Evolutionary conservation across 2,797 vertebrate species (phyloP).

Genomic region (Hypotaenidia okinawae): DNA sequence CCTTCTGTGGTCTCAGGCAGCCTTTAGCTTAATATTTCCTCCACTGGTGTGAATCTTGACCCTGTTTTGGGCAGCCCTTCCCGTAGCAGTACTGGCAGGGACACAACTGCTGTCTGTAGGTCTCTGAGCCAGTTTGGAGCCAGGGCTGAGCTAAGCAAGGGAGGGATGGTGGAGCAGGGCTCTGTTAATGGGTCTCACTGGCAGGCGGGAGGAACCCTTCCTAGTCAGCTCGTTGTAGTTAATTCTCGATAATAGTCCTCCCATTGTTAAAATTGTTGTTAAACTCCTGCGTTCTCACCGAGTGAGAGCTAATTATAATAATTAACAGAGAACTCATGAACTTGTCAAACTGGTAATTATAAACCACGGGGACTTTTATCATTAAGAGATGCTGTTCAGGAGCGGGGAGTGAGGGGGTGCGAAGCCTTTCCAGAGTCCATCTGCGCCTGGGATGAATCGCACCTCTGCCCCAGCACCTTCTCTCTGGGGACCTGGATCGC

Average conservation of each 20-base stretch:
- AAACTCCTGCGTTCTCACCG: slow-evolving; percentile 73
- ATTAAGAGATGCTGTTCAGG: slow-evolving; percentile 71
- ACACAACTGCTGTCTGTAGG: background rate
- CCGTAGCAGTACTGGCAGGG: background rate
- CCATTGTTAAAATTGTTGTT: slow-evolving; percentile 79
- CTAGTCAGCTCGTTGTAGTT: slow-evolving; percentile 31
- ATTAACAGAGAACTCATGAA: slow-evolving; percentile 84
- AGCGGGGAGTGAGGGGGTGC: slow-evolving; percentile 7
- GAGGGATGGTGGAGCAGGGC: background rate
- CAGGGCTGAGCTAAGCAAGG: background rate
- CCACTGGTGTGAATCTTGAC: background rate
- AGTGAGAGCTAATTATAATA: slow-evolving; percentile 84
- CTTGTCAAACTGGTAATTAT: slow-evolving; percentile 85
- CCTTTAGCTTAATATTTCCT: rapidly evolving
- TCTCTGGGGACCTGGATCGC: background rate
- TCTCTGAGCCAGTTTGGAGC: background rate
- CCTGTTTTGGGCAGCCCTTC: background rate
- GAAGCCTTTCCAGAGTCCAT: background rate
- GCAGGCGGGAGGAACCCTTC: slow-evolving; percentile 40
- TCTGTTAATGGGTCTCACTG: background rate
- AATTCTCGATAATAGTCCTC: slow-evolving; percentile 61
- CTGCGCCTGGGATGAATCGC: background rate
- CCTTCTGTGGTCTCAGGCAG: background rate
- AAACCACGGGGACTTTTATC: slow-evolving; percentile 78
- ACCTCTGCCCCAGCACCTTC: background rate